Evolutionary conservation across 2,797 vertebrate species (phyloP), one percentile per base, ranked within the genome.

Genomic region (Astyanax mexicanus): DNA sequence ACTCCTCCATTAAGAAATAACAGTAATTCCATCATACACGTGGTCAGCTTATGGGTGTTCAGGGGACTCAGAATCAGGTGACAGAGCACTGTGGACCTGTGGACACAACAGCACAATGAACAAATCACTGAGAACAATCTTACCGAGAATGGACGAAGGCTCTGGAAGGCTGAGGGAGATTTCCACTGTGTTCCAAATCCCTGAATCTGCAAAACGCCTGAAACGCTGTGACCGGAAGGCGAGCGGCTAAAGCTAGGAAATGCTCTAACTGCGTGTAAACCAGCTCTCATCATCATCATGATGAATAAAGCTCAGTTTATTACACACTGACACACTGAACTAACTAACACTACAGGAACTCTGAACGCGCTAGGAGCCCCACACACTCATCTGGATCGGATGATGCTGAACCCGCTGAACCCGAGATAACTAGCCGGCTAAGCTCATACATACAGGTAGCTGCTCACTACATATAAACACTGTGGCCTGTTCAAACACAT

Each of bases 81-180:
- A 6, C 23, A 54, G 51, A 23, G 13, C 51, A 6, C 23, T 27
- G 21, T 21, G 9, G 49, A 23, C 3, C 49, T 52, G 49, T n/a
- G 11, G 3, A n/a, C 23, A 13, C 9, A 52, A 10, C 0, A 25
- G 49, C 45, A 47, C 4, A 3, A 19, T 51, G 2, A 21, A n/a
- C n/a, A n/a, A 8, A 21, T 1, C 3, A 38, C 37, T 13, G 13
- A 19, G 6, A 49, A 1, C 3, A 47, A 4, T 84, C 89, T 45
- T 88, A 93, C 93, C 91, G 77, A 69, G 23, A 85, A 47, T 47
- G 72, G 78, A 27, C 88, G 78, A n/a, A 47, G 10, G 42, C 17
- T 86, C 64, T 65, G 60, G 35, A 58, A 8, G 3, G 69, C 21
- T 4, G 38, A 6, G 4, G 61, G n/a, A 40, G 37, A 1, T 1